These are phyloP conservation scores for Heliothis subflexa DNA, from an alignment of 1,140 invertebrate species.

Conservation along the genomic window DNA sequence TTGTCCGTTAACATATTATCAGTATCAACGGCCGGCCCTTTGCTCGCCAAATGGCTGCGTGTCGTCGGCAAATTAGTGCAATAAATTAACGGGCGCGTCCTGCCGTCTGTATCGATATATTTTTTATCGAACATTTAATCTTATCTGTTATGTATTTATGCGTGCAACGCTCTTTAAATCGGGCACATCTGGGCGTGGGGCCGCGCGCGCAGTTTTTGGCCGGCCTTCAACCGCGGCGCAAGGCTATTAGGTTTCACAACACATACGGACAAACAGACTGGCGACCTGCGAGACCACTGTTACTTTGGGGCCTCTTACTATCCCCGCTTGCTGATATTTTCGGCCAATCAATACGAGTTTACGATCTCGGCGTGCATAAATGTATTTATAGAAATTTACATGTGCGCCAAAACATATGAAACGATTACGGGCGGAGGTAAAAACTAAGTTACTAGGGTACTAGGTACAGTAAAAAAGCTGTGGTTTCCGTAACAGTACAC, in stretches of 20 bases:
- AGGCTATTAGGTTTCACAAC: conserved; percentile 74
- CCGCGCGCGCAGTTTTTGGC: conserved; percentile 66
- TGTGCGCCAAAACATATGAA: conserved; percentile 72
- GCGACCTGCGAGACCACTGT: conserved; percentile 56
- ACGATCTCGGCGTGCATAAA: conserved; percentile 28
- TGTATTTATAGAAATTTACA: conserved; percentile 38
- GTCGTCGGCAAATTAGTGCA: conserved; percentile 33
- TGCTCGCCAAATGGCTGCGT: conserved; percentile 13
- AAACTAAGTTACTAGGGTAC: conserved; percentile 76
- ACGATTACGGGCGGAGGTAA: conserved; percentile 67
- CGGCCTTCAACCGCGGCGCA: conserved; percentile 72
- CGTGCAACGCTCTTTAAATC: conserved; percentile 63
- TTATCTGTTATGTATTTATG: conserved; percentile 63
- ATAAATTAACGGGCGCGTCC: conserved; percentile 35
- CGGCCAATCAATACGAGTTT: conserved; percentile 21
- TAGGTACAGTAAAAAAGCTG: conserved; percentile 71
- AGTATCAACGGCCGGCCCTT: conserved; percentile 21
- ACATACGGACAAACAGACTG: conserved; percentile 61
- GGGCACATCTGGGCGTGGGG: conserved; percentile 59
- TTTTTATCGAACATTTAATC: conserved; percentile 54
- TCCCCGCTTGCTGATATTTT: conserved; percentile 17
- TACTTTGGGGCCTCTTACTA: conserved; percentile 55
- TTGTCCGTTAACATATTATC: conserved; percentile 52
- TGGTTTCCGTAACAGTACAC: conserved; percentile 81
- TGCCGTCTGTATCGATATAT: conserved; percentile 43